A percentile compares a stretch with the other conserved stretches of the same genome.
These are phyloP conservation scores for Mimachlamys varia DNA, from an alignment of 2,888 invertebrate species.

Conservation along the genomic window DNA sequence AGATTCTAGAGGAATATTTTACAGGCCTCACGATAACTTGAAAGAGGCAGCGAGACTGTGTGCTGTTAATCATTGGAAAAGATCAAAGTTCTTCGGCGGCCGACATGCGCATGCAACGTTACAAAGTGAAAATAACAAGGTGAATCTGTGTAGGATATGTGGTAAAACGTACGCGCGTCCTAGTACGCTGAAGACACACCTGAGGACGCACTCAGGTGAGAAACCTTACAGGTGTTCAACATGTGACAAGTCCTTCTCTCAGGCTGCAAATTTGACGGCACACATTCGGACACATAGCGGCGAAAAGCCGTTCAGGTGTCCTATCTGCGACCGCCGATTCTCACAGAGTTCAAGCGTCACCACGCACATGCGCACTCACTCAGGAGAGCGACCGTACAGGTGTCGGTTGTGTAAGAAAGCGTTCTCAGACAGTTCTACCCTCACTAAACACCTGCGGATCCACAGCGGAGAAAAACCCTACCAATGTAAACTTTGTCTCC, in stretches of 20 bases:
- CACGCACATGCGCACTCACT: conserved; percentile 99
- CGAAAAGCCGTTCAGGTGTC: conserved; percentile 98
- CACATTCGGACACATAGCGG: conserved; percentile 98
- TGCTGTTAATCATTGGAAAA: conserved; percentile 63
- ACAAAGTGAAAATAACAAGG: conserved; percentile 59
- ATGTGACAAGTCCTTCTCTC: conserved; percentile 98
- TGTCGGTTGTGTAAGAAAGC: conserved; percentile 98
- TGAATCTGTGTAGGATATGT: conserved; percentile 95
- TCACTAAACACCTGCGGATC: conserved; percentile 97
- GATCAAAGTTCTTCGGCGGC: conserved; percentile 67
- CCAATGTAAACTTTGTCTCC: conserved; percentile 96
- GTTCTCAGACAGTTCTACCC: conserved; percentile 98
- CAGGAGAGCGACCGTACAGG: conserved; percentile 98
- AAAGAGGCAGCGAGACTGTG: conserved; percentile 66
- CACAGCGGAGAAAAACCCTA: conserved; percentile 93
- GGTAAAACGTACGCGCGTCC: conserved; percentile 98
- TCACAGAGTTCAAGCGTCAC: conserved; percentile 97
- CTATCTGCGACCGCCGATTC: conserved; percentile 97
- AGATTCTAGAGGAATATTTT: conserved; percentile 66
- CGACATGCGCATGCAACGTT: conserved; percentile 58
- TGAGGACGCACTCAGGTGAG: conserved; percentile 97
- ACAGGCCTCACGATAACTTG: conserved; percentile 70
- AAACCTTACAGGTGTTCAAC: conserved; percentile 87
- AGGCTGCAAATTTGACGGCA: conserved; percentile 98
- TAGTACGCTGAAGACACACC: conserved; percentile 97